A percentile compares a stretch with the other conserved stretches of the same genome.
Conservation (phyloP, 2,797 vertebrate species). For the Dryobates pubescens region DNA sequence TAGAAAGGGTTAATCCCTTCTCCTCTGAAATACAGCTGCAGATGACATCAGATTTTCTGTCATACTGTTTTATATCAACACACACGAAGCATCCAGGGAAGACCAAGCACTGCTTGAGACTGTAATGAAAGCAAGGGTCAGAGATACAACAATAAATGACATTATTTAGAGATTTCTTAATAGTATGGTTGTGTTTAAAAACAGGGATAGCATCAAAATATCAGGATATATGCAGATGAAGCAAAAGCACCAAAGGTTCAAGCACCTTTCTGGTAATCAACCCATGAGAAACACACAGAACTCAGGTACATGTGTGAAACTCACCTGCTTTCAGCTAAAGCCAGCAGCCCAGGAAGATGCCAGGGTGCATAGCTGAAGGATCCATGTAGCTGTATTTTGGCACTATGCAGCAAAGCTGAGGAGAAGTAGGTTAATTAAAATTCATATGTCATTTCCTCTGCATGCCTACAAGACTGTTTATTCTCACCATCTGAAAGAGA, state of each 20-base stretch:
- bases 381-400: neutral
- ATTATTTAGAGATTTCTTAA: neutral
- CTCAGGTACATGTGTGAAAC: neutral
- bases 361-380: neutral
- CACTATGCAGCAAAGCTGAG: neutral
- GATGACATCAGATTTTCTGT: conserved; percentile 69
- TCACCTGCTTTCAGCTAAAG: neutral
- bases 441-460: conserved; percentile 49
- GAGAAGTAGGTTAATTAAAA: conserved; percentile 59
- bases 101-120: conserved; percentile 34
- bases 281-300: neutral
- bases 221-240: neutral
- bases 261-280: neutral
- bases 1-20: conserved; percentile 46
- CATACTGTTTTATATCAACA: conserved; percentile 53
- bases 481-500: conserved; percentile 70
- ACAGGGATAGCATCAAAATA: neutral
- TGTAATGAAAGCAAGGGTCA: conserved; percentile 3
- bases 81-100: conserved; percentile 11
- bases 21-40: conserved; percentile 52
- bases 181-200: conserved; percentile 28
- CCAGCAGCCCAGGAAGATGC: neutral
- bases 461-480: conserved; percentile 68
- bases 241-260: neutral
- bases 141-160: conserved; percentile 11